Evolutionary conservation across 2,113 vertebrate species (phyloP), one percentile per base, ranked within the genome.

Genomic region (Synchiropus splendidus): DNA sequence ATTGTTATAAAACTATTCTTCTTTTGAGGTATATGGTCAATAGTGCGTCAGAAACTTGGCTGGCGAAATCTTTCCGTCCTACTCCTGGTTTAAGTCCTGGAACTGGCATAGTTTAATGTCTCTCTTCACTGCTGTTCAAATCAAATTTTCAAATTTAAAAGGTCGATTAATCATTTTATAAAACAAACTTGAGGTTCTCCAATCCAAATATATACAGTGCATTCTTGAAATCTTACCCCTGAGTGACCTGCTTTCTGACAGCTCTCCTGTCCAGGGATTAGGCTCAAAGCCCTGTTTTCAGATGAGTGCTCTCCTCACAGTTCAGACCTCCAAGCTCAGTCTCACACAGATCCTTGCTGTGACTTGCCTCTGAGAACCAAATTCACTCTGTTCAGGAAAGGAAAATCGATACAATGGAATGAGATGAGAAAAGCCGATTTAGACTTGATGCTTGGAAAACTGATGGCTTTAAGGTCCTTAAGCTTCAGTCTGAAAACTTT

Each of bases 241-340:
- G 48, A 52, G 41, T 57, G 46, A 15, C 58, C 51, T 70, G 57
- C 48, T 67, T 50, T 49, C 49, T 58, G 56, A 66, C 67, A 15
- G 51, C 60, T 54, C 57, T 63, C 32, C 67, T 61, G 48, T 76
- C 51, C 39, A 61, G 62, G 61, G 80, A 80, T 82, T 84, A 81
- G 55, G 27, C 54, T 58, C 55, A 69, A 65, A 71, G 53, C 65
- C 67, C 37, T 51, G 48, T 37, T 50, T 59, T 50, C 51, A 45
- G 31, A 54, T 36, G 42, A 52, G 42, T 62, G 48, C 40, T 30
- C 27, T 63, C 54, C 58, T 48, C 36, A n/a, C n/a, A 14, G 51
- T 33, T 48, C 53, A 51, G 27, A 61, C 59, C 59, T 45, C 15
- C 36, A 14, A 54, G 51, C 43, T 49, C 67, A 56, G 59, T 43